These are phyloP conservation scores for Poeciliopsis turrubarensis DNA, from an alignment of 2,113 vertebrate species.

Conservation along the genomic window DNA sequence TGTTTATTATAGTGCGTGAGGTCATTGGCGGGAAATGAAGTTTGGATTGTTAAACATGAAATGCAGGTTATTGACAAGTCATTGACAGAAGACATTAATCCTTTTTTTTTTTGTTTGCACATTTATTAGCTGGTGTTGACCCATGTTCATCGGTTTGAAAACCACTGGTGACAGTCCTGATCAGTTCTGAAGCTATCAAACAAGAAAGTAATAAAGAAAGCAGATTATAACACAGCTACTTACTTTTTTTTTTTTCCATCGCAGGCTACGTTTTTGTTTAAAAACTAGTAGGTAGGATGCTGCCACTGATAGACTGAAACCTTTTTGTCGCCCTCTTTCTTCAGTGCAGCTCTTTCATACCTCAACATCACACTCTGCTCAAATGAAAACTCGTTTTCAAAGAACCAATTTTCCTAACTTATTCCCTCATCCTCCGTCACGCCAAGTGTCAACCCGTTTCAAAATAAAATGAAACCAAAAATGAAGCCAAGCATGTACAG, in stretches of 20 bases:
- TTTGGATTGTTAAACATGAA: neutral
- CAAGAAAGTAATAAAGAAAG: neutral
- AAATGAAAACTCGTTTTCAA: constrained; percentile 53
- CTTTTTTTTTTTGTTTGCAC: neutral
- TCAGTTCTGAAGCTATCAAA: neutral
- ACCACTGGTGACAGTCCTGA: neutral
- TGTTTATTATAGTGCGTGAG: neutral
- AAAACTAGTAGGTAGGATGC: neutral
- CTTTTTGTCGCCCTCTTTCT: constrained; percentile 2
- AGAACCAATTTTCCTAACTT: constrained; percentile 52
- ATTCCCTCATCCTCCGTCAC: constrained; percentile 35
- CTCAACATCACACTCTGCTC: constrained; percentile 27
- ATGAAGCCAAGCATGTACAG: constrained; percentile 77
- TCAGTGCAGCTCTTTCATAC: constrained; percentile 15
- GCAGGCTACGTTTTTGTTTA: neutral
- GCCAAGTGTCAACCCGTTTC: constrained; percentile 46
- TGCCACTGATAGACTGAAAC: neutral
- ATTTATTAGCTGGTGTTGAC: neutral
- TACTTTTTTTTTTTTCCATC: no score
- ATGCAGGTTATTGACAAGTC: neutral
- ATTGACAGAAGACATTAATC: neutral
- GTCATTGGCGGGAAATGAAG: neutral
- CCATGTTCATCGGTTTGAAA: neutral
- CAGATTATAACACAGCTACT: neutral
- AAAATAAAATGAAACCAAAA: constrained; percentile 57